Conservation (phyloP, 2,888 invertebrate genomes). For the Archips xylosteana region DNA sequence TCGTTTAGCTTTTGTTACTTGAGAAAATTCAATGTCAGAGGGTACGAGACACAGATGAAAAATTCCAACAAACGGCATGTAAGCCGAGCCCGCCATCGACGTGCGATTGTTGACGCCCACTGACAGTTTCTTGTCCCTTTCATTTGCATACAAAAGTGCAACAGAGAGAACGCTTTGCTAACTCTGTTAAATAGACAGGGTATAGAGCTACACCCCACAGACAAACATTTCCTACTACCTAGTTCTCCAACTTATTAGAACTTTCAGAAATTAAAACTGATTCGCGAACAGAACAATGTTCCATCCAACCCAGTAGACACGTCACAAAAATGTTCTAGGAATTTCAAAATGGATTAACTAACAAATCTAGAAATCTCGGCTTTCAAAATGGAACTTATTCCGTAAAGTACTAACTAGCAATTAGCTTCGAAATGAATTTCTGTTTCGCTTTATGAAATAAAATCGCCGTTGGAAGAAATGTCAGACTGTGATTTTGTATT, state of each 20-base stretch:
- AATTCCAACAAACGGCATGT: too few species aligned
- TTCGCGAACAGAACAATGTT: background rate
- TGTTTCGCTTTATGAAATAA: background rate
- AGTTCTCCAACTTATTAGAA: background rate
- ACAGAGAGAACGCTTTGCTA: too few species aligned
- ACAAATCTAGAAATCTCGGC: conserved; percentile 3
- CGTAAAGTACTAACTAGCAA: conserved; percentile 4
- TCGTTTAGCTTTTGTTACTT: too few species aligned
- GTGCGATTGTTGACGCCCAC: too few species aligned
- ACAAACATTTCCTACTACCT: too few species aligned
- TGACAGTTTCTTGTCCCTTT: too few species aligned
- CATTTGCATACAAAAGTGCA: too few species aligned
- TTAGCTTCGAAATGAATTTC: conserved; percentile 1
- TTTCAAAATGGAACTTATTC: background rate
- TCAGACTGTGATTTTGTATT: background rate
- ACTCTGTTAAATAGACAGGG: too few species aligned
- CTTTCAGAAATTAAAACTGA: background rate
- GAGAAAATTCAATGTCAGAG: too few species aligned
- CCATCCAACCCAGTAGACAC: background rate
- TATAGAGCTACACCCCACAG: too few species aligned
- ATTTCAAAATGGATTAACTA: background rate
- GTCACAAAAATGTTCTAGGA: background rate
- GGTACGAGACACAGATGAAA: too few species aligned
- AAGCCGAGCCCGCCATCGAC: too few species aligned
- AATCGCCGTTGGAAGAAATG: background rate